Evolutionary conservation across 2,113 vertebrate species (phyloP).

Genomic region (Hemicordylus capensis): DNA sequence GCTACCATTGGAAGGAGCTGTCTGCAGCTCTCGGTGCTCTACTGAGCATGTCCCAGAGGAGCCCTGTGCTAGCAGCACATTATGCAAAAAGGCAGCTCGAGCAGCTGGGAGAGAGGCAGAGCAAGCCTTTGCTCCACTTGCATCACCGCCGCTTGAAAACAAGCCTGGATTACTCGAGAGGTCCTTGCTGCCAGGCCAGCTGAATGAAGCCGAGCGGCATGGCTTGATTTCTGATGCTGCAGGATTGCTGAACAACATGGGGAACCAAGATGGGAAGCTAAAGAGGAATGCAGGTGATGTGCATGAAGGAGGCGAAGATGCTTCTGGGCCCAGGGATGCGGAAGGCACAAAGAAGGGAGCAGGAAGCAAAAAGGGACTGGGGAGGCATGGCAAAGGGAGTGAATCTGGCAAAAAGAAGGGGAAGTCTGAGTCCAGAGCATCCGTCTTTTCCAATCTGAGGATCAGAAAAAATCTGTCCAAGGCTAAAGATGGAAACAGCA

Average conservation of each 20-base stretch:
- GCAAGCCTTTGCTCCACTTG: slow-evolving; percentile 71
- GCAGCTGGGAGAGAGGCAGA: slow-evolving; percentile 79
- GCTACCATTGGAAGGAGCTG: slow-evolving; percentile 77
- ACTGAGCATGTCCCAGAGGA: slow-evolving; percentile 81
- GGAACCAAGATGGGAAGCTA: slow-evolving; percentile 96
- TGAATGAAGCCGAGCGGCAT: slow-evolving; percentile 68
- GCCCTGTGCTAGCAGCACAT: slow-evolving; percentile 78
- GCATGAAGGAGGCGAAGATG: slow-evolving; percentile 83
- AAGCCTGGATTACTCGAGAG: slow-evolving; percentile 67
- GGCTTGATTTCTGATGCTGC: slow-evolving; percentile 79
- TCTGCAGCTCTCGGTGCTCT: slow-evolving; percentile 68
- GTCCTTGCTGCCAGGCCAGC: slow-evolving; percentile 50
- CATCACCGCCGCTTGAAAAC: slow-evolving; percentile 75
- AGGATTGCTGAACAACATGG: slow-evolving; percentile 82
- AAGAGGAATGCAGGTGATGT: slow-evolving; percentile 82
- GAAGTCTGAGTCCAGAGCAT: slow-evolving; percentile 87
- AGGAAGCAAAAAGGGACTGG: slow-evolving; percentile 83
- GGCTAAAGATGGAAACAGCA: slow-evolving; percentile 81
- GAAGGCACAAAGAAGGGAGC: slow-evolving; percentile 86
- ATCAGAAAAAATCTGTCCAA: slow-evolving; percentile 89
- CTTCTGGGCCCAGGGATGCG: slow-evolving; percentile 80
- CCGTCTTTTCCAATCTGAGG: slow-evolving; percentile 93
- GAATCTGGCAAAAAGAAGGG: slow-evolving; percentile 85
- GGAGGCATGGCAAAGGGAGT: slow-evolving; percentile 82
- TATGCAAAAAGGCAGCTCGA: slow-evolving; percentile 80